Base-by-base conservation (phyloP, 2,797 vertebrate species). In the Emys orbicularis region DNA sequence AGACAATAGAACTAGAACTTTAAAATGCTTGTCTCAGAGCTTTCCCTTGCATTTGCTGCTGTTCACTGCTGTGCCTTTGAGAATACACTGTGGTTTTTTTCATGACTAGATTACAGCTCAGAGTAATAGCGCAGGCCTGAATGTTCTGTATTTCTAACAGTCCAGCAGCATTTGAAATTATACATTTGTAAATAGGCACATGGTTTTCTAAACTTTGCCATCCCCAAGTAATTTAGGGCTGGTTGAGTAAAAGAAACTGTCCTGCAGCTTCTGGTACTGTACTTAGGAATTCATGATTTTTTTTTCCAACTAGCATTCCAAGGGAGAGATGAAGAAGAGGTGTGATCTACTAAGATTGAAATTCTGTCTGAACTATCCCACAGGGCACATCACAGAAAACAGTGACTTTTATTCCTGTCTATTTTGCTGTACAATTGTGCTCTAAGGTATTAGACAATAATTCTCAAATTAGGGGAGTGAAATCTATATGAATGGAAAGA, bases 331-430 rank as follows among this genome's bases (percentile, higher is more conserved):
- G 41, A 92, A 81, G 54, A 91, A 90, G 74, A 37, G 76, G 49
- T 90, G 25, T 90, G 72, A 74, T 57, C 49, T 76, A 83, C 77
- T 56, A 56, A 84, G 88, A 91, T 76, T 88, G 59, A 84, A 90
- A 16, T 37, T 94, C 83, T 94, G 34, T 95, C 93, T 93, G 83
- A 93, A 88, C 47, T 86, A 6, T 93, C 84, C 79, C 86, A 84
- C 4, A 1, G 80, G 91, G 80, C 47, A 94, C 72, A 88, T 89
- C 91, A 92, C 41, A 91, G 83, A 91, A 90, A 93, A 37, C 37
- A 92, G 41, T 92, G 74, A 84, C 13, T 95, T 96, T 92, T 92
- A 88, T 90, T 93, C 79, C 74, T 94, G 41, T 93, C 65, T 96
- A 9, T 97, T 93, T 92, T 59, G 34, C 87, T 50, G 11, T 83